These are phyloP conservation scores for Pachypeltis micranthus DNA, from an alignment of 1,140 invertebrate genomes.

Conservation along the genomic window DNA sequence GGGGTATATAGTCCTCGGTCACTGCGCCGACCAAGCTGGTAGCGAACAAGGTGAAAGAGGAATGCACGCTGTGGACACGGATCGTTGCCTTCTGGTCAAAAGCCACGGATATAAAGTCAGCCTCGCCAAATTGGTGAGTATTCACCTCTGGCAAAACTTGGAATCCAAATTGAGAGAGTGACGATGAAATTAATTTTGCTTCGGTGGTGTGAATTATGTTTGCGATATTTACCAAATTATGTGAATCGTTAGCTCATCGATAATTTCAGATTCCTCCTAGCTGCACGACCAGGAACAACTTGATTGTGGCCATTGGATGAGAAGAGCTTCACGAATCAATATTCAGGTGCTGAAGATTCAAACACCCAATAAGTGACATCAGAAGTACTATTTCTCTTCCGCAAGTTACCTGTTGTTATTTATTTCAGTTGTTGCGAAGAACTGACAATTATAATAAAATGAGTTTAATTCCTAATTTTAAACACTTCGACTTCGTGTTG, in stretches of 20 bases:
- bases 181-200: neutral
- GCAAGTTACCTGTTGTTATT: too few species aligned
- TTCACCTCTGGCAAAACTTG: neutral
- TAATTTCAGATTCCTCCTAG: constrained; percentile 42
- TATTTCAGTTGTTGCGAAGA: too few species aligned
- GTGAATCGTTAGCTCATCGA: neutral
- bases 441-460: too few species aligned
- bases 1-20: constrained; percentile 69
- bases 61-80: constrained; percentile 81
- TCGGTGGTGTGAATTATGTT: neutral
- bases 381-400: too few species aligned
- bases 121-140: constrained; percentile 52
- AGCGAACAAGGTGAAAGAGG: constrained; percentile 61
- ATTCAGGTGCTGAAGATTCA: too few species aligned
- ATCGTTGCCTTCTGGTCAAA: constrained; percentile 54
- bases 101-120: constrained; percentile 61
- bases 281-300: constrained; percentile 89
- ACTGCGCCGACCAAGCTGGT: constrained; percentile 81
- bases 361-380: too few species aligned
- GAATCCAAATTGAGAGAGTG: neutral
- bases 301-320: constrained; percentile 59
- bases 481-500: too few species aligned
- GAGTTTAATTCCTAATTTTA: too few species aligned
- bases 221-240: neutral
- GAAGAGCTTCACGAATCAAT: too few species aligned